These are phyloP conservation scores for Pampus argenteus DNA, from an alignment of 2,797 vertebrate species.

Conservation along the genomic window DNA sequence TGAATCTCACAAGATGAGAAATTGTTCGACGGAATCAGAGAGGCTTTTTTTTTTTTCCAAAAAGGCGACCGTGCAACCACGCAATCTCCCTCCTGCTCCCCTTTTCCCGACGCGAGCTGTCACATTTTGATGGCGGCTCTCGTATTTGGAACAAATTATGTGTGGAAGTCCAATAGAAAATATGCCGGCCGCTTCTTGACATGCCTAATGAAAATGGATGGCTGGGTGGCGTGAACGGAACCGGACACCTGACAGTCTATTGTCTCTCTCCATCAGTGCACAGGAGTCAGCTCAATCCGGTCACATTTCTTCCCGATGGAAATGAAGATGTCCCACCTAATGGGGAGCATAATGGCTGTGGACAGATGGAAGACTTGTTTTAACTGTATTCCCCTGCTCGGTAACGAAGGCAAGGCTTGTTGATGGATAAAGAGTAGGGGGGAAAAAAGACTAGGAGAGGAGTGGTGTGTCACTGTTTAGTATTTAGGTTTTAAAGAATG, in stretches of 20 bases:
- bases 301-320: conserved; percentile 64
- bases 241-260: conserved; percentile 77
- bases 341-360: conserved; percentile 75
- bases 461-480: too few relatives aligned
- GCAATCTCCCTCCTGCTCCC: conserved; percentile 33
- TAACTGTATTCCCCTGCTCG: conserved; percentile 46
- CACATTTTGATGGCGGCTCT: conserved; percentile 51
- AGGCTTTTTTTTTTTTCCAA: conserved; percentile 38
- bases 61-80: conserved; percentile 41
- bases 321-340: conserved; percentile 78
- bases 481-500: too few relatives aligned
- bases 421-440: conserved; percentile 24
- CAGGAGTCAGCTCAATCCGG: conserved; percentile 58
- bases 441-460: conserved; percentile 34
- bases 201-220: conserved; percentile 83
- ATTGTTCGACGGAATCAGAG: conserved; percentile 40
- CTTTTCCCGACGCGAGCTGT: conserved; percentile 24
- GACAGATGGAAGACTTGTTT: conserved; percentile 75
- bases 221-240: conserved; percentile 53
- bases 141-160: conserved; percentile 65
- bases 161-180: conserved; percentile 68
- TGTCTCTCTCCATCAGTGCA: conserved; percentile 73
- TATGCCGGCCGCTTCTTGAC: conserved; percentile 62
- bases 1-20: conserved; percentile 58
- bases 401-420: conserved; percentile 64